phyloP scores from a whole-genome alignment of 2,113 vertebrate species.

The Stigmatopora nigra region DNA sequence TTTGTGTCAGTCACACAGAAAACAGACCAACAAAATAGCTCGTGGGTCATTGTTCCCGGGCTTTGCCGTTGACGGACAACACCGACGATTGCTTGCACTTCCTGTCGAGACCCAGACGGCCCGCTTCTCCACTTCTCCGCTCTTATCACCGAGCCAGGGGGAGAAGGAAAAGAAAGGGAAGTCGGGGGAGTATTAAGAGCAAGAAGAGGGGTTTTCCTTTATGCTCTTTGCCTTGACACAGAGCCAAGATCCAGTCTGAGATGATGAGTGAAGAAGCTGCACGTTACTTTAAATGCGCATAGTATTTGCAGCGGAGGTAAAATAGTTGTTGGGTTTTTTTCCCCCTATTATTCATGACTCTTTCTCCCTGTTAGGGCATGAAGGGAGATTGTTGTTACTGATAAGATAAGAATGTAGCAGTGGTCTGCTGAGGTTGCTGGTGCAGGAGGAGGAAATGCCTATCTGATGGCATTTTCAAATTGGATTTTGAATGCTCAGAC shows the following conservation, averaged over 20 bases:
- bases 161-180: constrained; percentile 34
- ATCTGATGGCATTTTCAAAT: constrained; percentile 68
- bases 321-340: constrained; percentile 37
- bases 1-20: constrained; percentile 23
- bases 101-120: constrained; percentile 69
- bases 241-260: constrained; percentile 25
- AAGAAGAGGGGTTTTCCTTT: constrained; percentile 40
- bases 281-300: constrained; percentile 24
- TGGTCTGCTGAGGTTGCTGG: constrained; percentile 53
- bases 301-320: constrained; percentile 39
- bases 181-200: constrained; percentile 37
- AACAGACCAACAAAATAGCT: constrained; percentile 35
- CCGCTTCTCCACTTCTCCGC: constrained; percentile 34
- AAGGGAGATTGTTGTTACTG: constrained; percentile 61
- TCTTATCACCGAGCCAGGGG: constrained; percentile 59
- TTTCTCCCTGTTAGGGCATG: constrained; percentile 73
- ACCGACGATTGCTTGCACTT: constrained; percentile 61
- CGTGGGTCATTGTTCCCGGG: constrained; percentile 67
- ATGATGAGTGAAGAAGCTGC: constrained; percentile 4
- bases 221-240: constrained; percentile 29
- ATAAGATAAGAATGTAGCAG: constrained; percentile 73
- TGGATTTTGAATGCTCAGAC: constrained; percentile 59
- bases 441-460: constrained; percentile 71
- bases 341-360: constrained; percentile 27
- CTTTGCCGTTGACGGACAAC: constrained; percentile 63